Evolutionary conservation across 2,888 invertebrate species (phyloP).

Genomic region (Sphecodes monilicornis): DNA sequence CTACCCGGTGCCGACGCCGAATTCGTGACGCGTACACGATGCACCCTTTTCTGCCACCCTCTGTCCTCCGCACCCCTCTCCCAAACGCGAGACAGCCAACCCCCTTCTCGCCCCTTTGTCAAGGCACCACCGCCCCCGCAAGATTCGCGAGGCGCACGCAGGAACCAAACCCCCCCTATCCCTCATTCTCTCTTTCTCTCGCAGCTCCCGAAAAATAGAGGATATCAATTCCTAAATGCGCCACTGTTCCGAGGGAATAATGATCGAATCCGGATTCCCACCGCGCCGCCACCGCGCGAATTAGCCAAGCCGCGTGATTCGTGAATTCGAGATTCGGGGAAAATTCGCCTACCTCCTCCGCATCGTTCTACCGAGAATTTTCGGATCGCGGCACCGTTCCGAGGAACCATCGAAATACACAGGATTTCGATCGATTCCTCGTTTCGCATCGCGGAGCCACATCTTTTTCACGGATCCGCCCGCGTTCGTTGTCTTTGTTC

Average conservation of each 20-base stretch:
- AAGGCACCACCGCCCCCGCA: slow-evolving; percentile 36
- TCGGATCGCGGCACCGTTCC: slow-evolving; percentile 8
- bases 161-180: not conserved
- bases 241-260: slow-evolving; percentile 43
- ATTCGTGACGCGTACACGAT: slow-evolving; percentile 64
- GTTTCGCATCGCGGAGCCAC: not conserved
- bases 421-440: not conserved
- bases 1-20: slow-evolving; percentile 59
- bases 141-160: not conserved
- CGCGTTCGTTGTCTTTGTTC: slow-evolving; percentile 8
- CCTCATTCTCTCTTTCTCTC: not conserved
- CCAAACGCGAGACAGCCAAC: not conserved
- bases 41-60: slow-evolving; percentile 48
- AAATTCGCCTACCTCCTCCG: not conserved
- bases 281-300: not conserved
- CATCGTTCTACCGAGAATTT: not conserved
- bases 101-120: slow-evolving; percentile 33
- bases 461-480: slow-evolving; percentile 5
- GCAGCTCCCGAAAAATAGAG: slow-evolving; percentile 36
- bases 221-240: slow-evolving; percentile 54
- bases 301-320: slow-evolving; percentile 15
- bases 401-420: not conserved
- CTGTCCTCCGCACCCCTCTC: not conserved
- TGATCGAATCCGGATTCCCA: slow-evolving; percentile 31
- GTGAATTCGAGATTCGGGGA: not conserved